phyloP scores from a whole-genome alignment of 2,113 vertebrate species.

The Hippopotamus amphibius region DNA sequence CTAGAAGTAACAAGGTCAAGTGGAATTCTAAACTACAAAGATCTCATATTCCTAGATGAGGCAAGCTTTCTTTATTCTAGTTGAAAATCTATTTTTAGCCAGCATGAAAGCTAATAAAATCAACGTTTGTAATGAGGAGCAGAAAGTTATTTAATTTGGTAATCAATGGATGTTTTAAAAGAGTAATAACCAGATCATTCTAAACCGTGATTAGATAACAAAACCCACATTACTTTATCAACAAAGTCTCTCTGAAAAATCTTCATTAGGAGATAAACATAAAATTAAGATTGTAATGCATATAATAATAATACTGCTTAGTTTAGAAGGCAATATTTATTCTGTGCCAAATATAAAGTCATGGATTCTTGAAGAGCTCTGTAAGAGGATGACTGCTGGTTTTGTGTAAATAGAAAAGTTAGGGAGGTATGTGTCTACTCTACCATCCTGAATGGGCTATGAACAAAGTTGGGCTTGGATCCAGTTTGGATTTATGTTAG shows the following conservation, averaged over 20 bases:
- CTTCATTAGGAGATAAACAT: background rate
- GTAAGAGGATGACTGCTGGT: background rate
- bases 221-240: background rate
- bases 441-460: background rate
- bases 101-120: background rate
- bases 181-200: background rate
- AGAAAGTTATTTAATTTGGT: background rate
- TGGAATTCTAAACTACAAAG: conserved; percentile 35
- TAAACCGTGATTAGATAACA: background rate
- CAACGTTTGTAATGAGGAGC: background rate
- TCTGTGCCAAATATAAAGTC: background rate
- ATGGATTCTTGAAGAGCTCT: background rate
- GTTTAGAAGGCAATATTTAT: background rate
- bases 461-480: background rate
- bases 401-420: background rate
- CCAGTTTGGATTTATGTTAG: background rate
- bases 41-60: background rate
- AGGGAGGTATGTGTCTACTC: background rate
- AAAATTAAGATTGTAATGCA: background rate
- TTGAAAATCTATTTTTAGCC: conserved; percentile 21
- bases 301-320: background rate
- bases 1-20: background rate
- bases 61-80: background rate
- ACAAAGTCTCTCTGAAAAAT: background rate
- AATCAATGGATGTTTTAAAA: background rate